Base-by-base conservation (phyloP, 2,797 vertebrate species). In the Premnoplex brunnescens region DNA sequence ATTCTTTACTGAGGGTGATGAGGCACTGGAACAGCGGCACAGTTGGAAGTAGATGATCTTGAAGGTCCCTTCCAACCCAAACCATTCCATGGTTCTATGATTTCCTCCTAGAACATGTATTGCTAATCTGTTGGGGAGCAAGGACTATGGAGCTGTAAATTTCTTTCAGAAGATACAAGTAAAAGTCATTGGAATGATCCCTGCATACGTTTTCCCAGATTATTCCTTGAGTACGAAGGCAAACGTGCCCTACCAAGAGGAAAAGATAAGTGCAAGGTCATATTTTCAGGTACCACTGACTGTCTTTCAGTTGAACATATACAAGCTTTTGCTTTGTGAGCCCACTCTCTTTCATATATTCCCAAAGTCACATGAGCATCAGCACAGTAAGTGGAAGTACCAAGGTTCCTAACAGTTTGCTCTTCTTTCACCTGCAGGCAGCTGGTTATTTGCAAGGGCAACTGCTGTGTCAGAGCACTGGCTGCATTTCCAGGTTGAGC, bases 291-390 rank as follows among this genome's bases (percentile, higher is more conserved):
- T n/a, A 34, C 17, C 11, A 6, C 1, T 2, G 19, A 5, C 27
- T 46, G 7, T 36, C 36, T 59, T 71, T 36, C 52, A 11, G 28
- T 9, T 75, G 48, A 49, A 30, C 4, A 2, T 8, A 21, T 5
- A 34, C 58, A 48, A 49, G 32, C 24, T 79, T 56, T 68, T 77
- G 62, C 72, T 64, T 36, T 78, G 24, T 63, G 36, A 86, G 18
- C 24, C 44, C 8, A 2, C 28, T 14, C 4, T n/a, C 48, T 56
- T 75, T 82, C 74, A 64, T 59, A 52, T 34, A 10, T 82, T 78
- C 12, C 28, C 37, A 8, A 3, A 21, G 54, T 24, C 71, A 68
- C 19, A 37, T 0, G 3, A 48, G n/a, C 0, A 1, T 44, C 1
- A 2, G 23, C 32, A 7, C 16, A 58, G 6, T 30, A 49, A 36